Evolutionary conservation across 2,113 vertebrate genomes (phyloP), one percentile per base, ranked within the genome.

Genomic region (Catharus fuscescens): DNA sequence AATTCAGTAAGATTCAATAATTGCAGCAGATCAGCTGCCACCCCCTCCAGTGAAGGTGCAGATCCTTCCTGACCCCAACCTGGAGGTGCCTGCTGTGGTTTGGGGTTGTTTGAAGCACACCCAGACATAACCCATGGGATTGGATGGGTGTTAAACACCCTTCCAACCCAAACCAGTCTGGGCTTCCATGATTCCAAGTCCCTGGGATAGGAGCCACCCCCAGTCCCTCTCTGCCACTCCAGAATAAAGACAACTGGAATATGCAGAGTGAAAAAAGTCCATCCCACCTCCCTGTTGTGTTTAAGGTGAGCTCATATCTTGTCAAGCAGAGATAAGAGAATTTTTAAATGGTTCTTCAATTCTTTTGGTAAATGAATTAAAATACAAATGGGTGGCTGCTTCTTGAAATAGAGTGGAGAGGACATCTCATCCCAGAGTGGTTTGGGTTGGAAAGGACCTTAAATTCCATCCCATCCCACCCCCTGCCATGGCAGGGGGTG

Each of bases 261-360:
- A 64, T 7, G 40, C 69, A 93, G 86, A 90, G 50, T 38, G 21
- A 83, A 95, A 79, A 76, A 90, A 25, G 8, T 6, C 1, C 11
- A 25, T 57, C 24, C 69, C 32, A 13, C 3, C 36, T 47, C 40
- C 5, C 14, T 18, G 48, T 4, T 54, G 65, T 42, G 72, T 52
- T 89, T 77, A 38, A 95, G 81, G 94, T 52, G 89, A 95, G 89
- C 94, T 94, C 80, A 1, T 59, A 47, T 34, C 86, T 96, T 59
- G 45, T 80, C 72, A 82, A 18, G 13, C 36, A 69, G 54, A 61
- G 38, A 32, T 8, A 36, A 67, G 36, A 40, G 38, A 67, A 54
- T 11, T 21, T 47, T 15, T 4, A 15, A 67, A 40, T 15, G 11
- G 19, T 26, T 67, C 70, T 38, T 21, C 4, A 53, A 20, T 8